Base-by-base conservation (phyloP, 2,797 vertebrate species). In the Macrochelys suwanniensis region DNA sequence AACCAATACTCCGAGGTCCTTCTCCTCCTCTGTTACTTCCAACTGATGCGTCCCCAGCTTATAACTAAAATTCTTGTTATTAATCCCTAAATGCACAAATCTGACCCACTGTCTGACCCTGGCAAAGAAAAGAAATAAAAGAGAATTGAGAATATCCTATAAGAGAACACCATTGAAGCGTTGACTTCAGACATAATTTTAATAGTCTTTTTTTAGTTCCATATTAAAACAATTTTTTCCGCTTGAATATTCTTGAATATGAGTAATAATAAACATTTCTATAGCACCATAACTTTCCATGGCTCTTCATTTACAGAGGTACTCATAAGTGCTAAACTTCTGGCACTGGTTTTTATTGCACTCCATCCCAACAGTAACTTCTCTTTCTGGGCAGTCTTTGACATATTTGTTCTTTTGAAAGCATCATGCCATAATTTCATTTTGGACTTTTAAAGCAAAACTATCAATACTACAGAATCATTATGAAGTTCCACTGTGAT, bases 201-300 rank as follows among this genome's bases (percentile, higher is more conserved):
- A 78, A 88, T 26, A 56, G 80, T 7, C 21, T 51, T 28, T 28
- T 53, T 80, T 16, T 42, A 54, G 76, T 42, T 16, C 4, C 1
- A 8, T 12, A 25, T 49, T 84, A 26, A 45, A 92, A 79, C 31
- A 82, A 76, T 85, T 93, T 74, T n/a, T 89, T 84, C 87, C 45
- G 49, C 57, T 74, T 42, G 45, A 82, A 61, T 16, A 74, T 74
- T 53, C 51, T 74, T 42, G 45, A 82, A 54, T 16, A 74, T 79
- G 42, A 8, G 68, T 90, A 82, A 71, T 85, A 76, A 82, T 11
- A 9, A n/a, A 65, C 11, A 28, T 82, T 82, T 88, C 65, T 6
- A 68, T 5, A 77, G 45, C 53, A 51, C n/a, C 56, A 45, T 2
- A 88, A 21, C 19, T 42, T 83, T 65, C 26, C 2, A 1, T 17